These are phyloP conservation scores for Megalopta genalis DNA, from an alignment of 1,140 invertebrate species.

Conservation along the genomic window DNA sequence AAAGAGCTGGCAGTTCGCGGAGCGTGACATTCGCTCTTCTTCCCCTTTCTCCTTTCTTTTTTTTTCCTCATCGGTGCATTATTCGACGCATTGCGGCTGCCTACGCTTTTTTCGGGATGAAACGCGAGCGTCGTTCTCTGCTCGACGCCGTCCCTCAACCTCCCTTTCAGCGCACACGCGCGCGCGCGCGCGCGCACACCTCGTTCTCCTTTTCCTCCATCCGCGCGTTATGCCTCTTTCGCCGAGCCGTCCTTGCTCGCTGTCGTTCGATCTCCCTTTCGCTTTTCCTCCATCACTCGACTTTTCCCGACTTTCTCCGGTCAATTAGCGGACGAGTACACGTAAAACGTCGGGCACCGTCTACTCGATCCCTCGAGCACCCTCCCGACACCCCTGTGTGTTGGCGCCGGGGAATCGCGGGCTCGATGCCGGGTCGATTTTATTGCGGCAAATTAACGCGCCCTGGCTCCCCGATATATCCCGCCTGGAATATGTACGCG, in stretches of 20 bases:
- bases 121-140: slow-evolving; percentile 7
- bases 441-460: slow-evolving; percentile 5
- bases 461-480: neutral
- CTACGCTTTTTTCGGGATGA: slow-evolving; percentile 51
- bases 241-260: no score
- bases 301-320: neutral
- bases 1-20: slow-evolving; percentile 53
- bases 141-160: neutral
- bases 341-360: neutral
- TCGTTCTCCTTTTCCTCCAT: no score
- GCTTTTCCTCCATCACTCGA: neutral
- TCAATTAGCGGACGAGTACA: neutral
- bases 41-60: slow-evolving; percentile 47
- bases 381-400: neutral
- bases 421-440: neutral
- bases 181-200: no score
- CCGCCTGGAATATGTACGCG: neutral
- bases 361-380: neutral
- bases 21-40: slow-evolving; percentile 64
- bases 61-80: slow-evolving; percentile 51
- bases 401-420: neutral
- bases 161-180: no score
- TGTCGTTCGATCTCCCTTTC: neutral
- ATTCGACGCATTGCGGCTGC: slow-evolving; percentile 64
- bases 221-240: no score